Base-by-base conservation (phyloP, 2,888 invertebrate species). In the Pterostichus niger region DNA sequence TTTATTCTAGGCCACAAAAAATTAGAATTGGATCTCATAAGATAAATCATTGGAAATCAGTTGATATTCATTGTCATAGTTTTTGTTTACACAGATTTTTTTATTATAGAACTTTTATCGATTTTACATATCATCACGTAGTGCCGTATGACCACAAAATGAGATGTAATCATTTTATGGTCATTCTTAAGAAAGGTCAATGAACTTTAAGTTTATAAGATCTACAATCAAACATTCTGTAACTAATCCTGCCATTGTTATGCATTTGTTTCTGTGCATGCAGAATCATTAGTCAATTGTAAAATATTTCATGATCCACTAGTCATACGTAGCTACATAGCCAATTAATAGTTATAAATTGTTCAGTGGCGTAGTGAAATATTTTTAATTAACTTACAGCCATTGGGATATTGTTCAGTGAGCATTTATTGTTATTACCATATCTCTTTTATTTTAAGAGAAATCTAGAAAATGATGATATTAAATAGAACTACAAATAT, bases 51-150 rank as follows among this genome's bases (percentile, higher is more conserved):
- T 71, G 44, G 68, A 44, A 71, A 71, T 71, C 24, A 71, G 68
- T 71, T 71, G 40, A 44, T 44, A 75, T 52, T 75, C 52, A 75
- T 49, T 6, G 31, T 40, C 17, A 33, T 59, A 49, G 52, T 54
- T 54, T 31, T 77, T 75, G 33, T 35, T 44, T 59, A 6, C 17
- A 11, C 56, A 40, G 40, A 52, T 78, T 59, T 40, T 78, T 33
- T 59, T 77, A 40, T 75, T 52, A 52, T 75, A 75, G 52, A 75
- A 75, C 52, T 75, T 52, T 49, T 78, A 56, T 49, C 17, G 33
- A 49, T 46, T 73, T 61, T 35, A 40, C 81, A 81, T 81, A 81
- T 81, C 81, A 71, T 81, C 81, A 81, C 81, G 33, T 81, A 81
- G 81, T 81, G 81, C 81, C 81, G 71, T n/a, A 73, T 54, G 71